Conservation (phyloP, 1,140 invertebrate species). For the Arion vulgaris region DNA sequence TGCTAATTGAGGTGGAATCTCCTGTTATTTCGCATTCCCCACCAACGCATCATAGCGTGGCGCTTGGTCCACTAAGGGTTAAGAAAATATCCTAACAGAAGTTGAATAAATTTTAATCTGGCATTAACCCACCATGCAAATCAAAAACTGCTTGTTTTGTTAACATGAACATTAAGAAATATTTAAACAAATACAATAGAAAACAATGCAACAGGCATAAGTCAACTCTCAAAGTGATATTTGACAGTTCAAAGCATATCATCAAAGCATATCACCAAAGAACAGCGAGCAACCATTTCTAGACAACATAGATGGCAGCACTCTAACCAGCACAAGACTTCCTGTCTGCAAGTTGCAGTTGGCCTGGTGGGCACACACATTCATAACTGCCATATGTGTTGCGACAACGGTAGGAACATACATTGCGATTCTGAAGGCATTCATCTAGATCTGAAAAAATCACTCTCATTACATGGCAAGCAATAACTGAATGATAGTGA, state of each 20-base stretch:
- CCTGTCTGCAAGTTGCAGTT: conserved; percentile 69
- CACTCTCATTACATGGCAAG: neutral
- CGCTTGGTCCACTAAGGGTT: too few species aligned
- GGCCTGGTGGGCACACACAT: conserved; percentile 68
- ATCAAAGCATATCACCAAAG: neutral
- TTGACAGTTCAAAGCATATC: neutral
- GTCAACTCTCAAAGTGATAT: too few species aligned
- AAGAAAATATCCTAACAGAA: too few species aligned
- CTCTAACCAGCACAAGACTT: conserved; percentile 73
- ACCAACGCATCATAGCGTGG: too few species aligned
- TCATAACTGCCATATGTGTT: conserved; percentile 65
- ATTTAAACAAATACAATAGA: too few species aligned
- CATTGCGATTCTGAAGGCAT: conserved; percentile 58
- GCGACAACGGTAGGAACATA: conserved; percentile 64
- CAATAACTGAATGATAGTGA: neutral
- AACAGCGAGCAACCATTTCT: neutral
- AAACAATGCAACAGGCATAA: too few species aligned
- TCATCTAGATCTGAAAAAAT: conserved; percentile 75
- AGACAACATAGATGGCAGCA: neutral
- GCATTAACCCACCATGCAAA: too few species aligned
- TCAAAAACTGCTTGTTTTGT: too few species aligned
- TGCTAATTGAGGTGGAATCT: too few species aligned
- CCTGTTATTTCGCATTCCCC: too few species aligned
- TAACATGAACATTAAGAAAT: too few species aligned
- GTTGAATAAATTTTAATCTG: too few species aligned